Evolutionary conservation across 2,113 vertebrate genomes (phyloP), one percentile per base, ranked within the genome.

Genomic region (Chroicocephalus ridibundus): DNA sequence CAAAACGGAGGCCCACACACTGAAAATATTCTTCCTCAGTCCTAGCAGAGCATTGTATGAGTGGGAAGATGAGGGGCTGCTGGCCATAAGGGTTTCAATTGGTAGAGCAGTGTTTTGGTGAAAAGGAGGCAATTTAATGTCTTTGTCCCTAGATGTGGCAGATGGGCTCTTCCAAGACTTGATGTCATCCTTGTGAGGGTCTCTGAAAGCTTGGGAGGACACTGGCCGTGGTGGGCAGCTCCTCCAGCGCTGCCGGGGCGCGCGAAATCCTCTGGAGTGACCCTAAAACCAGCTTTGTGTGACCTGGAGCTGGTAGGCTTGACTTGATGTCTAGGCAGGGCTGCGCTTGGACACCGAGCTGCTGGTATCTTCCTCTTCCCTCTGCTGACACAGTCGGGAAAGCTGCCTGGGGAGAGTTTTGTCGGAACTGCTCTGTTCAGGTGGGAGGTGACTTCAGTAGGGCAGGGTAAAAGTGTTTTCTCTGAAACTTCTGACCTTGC

Each of bases 1-100:
- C 11, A 68, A 79, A 83, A 32, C 15, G 0, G 0, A 82, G 62
- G 25, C 24, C 34, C 29, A 5, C 3, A 0, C 3, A 9, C 31
- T 32, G 71, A 61, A 75, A 78, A 74, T 12, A 2, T 8, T 57
- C 44, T 31, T 57, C 36, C 57, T 40, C 2, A 4, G 46, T 26
- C 58, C 27, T 7, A 58, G 31, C 66, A 14, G 68, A 74, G 49
- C 34, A 2, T 5, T 15, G 40, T 9, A 16, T 0, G 1, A 32
- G 29, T 5, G 46, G 9, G 52, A 65, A 34, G 55, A 8, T 0
- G 5, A 66, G 51, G 46, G 27, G 42, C 42, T 66, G 69, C 27
- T 3, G 5, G 27, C 26, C 1, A 0, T 11, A n/a, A 20, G 46
- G 52, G 5, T 29, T 36, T 52, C 2, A 2, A 2, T 19, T 2